phyloP scores from a whole-genome alignment of 1,140 invertebrate genomes.

The Sycophila sp. region DNA sequence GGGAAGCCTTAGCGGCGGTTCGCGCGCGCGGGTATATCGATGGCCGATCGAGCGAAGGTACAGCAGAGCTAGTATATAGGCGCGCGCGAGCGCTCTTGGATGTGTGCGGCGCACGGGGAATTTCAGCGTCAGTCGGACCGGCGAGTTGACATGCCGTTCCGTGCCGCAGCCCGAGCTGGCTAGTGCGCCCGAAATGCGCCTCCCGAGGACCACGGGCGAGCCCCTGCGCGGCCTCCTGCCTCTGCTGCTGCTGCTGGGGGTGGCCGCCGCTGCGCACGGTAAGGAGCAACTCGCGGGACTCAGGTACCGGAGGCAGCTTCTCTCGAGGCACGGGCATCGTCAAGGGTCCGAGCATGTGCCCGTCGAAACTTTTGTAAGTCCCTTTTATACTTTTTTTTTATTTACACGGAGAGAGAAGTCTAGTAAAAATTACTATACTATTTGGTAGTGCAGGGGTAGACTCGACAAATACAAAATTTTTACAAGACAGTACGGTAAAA shows the following conservation, averaged over 20 bases:
- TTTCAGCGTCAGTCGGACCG: background rate
- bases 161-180: background rate
- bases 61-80: slow-evolving; percentile 1
- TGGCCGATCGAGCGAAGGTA: slow-evolving; percentile 6
- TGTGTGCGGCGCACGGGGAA: background rate
- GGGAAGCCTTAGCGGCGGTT: background rate
- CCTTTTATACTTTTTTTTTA: too few relatives aligned
- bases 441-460: too few relatives aligned
- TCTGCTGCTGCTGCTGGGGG: background rate
- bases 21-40: background rate
- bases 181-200: background rate
- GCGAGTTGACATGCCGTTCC: background rate
- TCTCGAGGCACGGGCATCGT: background rate
- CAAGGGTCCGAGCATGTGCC: background rate
- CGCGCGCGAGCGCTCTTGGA: slow-evolving; percentile 18
- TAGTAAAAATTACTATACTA: too few relatives aligned
- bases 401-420: too few relatives aligned
- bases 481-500: too few relatives aligned
- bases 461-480: too few relatives aligned
- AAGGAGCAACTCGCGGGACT: background rate
- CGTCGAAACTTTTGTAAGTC: slow-evolving; percentile 29
- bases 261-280: too few relatives aligned
- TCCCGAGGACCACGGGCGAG: background rate
- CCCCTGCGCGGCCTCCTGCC: background rate
- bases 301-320: slow-evolving; percentile 5